Evolutionary conservation across 2,888 invertebrate genomes (phyloP).

Genomic region (Tribolium freemani): DNA sequence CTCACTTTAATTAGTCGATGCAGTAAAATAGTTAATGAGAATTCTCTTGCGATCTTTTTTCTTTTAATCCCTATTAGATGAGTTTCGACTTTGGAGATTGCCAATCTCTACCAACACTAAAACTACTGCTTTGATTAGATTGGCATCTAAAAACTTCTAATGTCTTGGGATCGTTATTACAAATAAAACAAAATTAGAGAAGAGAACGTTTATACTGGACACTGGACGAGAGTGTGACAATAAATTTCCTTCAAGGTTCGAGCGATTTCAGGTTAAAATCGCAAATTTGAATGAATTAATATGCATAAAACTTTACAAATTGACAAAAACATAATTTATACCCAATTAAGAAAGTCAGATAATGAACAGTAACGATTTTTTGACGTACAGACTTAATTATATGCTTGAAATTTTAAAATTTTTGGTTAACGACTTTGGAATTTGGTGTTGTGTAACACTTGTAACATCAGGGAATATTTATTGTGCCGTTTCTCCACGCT

Average conservation of each 20-base stretch:
- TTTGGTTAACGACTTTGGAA: not conserved
- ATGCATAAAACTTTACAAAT: no score
- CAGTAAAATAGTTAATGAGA: not conserved
- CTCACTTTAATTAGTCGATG: not conserved
- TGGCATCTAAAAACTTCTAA: conserved; percentile 12
- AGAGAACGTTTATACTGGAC: not conserved
- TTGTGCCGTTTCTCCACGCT: not conserved
- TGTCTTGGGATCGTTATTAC: not conserved
- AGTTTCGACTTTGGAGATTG: conserved; percentile 19
- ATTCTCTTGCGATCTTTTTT: conserved; percentile 6
- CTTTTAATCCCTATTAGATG: conserved; percentile 27
- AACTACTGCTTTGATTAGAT: conserved; percentile 18
- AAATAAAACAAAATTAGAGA: not conserved
- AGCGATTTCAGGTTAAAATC: no score
- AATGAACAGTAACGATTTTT: no score
- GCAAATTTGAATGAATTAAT: no score
- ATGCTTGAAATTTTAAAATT: not conserved
- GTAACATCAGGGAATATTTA: not conserved
- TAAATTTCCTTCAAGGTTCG: not conserved
- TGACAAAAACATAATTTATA: no score
- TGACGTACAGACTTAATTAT: no score
- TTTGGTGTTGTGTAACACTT: not conserved
- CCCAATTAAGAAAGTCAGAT: no score
- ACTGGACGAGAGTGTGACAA: not conserved
- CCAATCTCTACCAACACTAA: conserved; percentile 19